Evolutionary conservation across 2,888 invertebrate genomes (phyloP).

Genomic region (Xylota sylvarum): DNA sequence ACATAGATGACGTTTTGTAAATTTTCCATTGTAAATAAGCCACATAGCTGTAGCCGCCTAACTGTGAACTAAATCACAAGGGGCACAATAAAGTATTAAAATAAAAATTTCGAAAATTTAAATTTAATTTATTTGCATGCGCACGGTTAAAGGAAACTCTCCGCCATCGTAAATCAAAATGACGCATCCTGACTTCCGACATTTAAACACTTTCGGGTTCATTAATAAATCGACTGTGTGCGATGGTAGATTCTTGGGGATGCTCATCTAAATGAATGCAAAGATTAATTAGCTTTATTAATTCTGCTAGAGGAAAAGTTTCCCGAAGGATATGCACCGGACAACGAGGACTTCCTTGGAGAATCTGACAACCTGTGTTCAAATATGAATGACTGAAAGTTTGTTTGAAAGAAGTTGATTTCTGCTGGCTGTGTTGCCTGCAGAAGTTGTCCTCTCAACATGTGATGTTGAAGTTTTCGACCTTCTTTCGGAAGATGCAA

Average conservation of each 20-base stretch:
- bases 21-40: constrained; percentile 45
- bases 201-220: constrained; percentile 34
- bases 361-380: constrained; percentile 49
- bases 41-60: background rate
- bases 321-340: constrained; percentile 48
- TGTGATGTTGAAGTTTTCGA: constrained; percentile 42
- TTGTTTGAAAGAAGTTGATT: constrained; percentile 59
- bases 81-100: background rate
- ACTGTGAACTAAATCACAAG: background rate
- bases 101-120: constrained; percentile 8
- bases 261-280: constrained; percentile 56
- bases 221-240: constrained; percentile 55
- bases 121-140: constrained; percentile 3
- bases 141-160: background rate
- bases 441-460: constrained; percentile 58
- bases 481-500: background rate
- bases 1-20: constrained; percentile 31
- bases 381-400: constrained; percentile 65
- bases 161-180: constrained; percentile 55
- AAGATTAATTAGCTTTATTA: constrained; percentile 67
- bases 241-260: constrained; percentile 4
- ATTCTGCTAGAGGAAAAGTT: constrained; percentile 34
- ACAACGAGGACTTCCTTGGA: constrained; percentile 8
- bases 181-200: constrained; percentile 39
- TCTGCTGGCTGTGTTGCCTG: constrained; percentile 25